Base-by-base conservation (phyloP, 2,888 invertebrate species). In the Phaonia tiefii region DNA sequence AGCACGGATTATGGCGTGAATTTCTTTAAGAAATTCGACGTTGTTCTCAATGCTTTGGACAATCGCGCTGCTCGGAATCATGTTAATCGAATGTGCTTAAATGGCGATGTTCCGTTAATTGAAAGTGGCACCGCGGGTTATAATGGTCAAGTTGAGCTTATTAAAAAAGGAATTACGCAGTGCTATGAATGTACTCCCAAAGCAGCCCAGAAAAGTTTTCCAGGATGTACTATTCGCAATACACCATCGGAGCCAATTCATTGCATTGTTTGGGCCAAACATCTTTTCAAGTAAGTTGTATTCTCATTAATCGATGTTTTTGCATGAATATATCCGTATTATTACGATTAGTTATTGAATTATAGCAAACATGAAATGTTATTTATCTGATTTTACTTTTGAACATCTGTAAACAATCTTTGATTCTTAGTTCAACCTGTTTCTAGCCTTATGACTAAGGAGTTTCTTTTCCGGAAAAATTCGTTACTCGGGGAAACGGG, bases 241-340 rank as follows among this genome's bases (percentile, higher is more conserved):
- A 99, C 99, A 0, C 99, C 99, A 0, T 99, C 98, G 0, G 99
- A 99, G 90, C 98, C 98, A 0, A 98, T 99, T 85, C 99, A 99
- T 91, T 99, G 99, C 90, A 98, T 99, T 85, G 99, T 99, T 20
- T 99, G 99, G 99, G 97, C 98, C 0, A 99, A 99, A 91, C 98
- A 99, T 92, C 93, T 99, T 10, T 99, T 99, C 91, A 99, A 99
- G 96, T 97, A 91, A 92, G 93, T 91, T 31, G 3, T 31, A n/a
- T n/a, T n/a, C n/a, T n/a, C n/a, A n/a, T n/a, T n/a, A n/a, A n/a
- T n/a, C n/a, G n/a, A n/a, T n/a, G n/a, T n/a, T n/a, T n/a, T n/a
- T n/a, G n/a, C n/a, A n/a, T n/a, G n/a, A n/a, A n/a, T n/a, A n/a
- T n/a, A n/a, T n/a, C n/a, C n/a, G n/a, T n/a, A n/a, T n/a, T n/a